phyloP scores from a whole-genome alignment of 2,888 invertebrate genomes.

The Pyrochroa serraticornis region DNA sequence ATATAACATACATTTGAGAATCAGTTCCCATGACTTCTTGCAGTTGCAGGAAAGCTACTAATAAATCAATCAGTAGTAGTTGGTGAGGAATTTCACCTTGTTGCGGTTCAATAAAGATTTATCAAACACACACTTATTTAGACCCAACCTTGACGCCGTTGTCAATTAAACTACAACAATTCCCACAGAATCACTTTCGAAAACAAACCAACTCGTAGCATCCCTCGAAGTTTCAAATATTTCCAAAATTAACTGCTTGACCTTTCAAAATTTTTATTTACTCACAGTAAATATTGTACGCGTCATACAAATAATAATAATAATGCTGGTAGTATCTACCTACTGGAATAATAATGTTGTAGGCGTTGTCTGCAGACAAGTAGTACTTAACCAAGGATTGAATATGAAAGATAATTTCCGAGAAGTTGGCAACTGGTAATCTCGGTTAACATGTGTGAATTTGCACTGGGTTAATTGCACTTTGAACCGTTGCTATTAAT shows the following conservation, averaged over 20 bases:
- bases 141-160: constrained; percentile 33
- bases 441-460: constrained; percentile 22
- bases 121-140: constrained; percentile 31
- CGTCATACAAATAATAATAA: constrained; percentile 1
- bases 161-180: constrained; percentile 24
- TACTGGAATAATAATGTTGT: constrained; percentile 12
- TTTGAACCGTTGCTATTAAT: constrained; percentile 26
- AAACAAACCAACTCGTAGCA: too few species aligned
- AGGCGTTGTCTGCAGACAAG: constrained; percentile 16
- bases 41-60: constrained; percentile 38
- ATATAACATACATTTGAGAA: constrained; percentile 37
- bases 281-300: neutral
- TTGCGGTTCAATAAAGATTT: constrained; percentile 28
- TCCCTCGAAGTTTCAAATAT: too few species aligned
- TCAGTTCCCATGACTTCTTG: constrained; percentile 49
- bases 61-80: constrained; percentile 43
- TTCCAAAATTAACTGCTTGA: too few species aligned
- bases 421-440: constrained; percentile 14
- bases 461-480: constrained; percentile 26
- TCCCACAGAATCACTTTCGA: too few species aligned
- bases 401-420: constrained; percentile 13
- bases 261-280: too few species aligned
- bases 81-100: constrained; percentile 46
- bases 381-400: constrained; percentile 13
- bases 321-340: neutral